These are phyloP conservation scores for Poecilobothrus nobilitatus DNA, from an alignment of 2,888 invertebrate species.

Conservation along the genomic window DNA sequence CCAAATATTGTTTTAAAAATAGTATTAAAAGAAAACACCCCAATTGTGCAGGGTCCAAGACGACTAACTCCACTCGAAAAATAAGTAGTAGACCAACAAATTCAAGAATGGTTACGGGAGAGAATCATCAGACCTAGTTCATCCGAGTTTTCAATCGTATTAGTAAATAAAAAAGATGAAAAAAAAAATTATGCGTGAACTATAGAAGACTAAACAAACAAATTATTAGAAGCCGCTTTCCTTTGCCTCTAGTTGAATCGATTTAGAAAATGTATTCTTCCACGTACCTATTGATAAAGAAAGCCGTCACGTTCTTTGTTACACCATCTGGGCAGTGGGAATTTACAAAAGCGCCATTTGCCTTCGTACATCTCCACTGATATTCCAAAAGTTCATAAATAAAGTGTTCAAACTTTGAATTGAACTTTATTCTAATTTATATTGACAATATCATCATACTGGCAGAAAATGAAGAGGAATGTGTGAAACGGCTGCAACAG, in stretches of 20 bases:
- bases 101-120: background rate
- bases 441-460: slow-evolving; percentile 24
- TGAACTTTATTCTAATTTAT: slow-evolving; percentile 20
- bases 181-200: background rate
- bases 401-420: slow-evolving; percentile 17
- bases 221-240: background rate
- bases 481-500: slow-evolving; percentile 16
- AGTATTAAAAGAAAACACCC: background rate
- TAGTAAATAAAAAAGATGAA: background rate
- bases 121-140: background rate
- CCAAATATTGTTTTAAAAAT: background rate
- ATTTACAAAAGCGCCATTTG: too few relatives aligned
- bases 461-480: slow-evolving; percentile 19
- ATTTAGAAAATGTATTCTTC: slow-evolving; percentile 13
- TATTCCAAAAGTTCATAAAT: slow-evolving; percentile 17
- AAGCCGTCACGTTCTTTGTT: slow-evolving; percentile 15
- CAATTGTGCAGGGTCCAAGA: background rate
- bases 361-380: slow-evolving; percentile 18
- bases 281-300: slow-evolving; percentile 17
- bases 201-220: background rate
- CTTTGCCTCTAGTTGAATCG: slow-evolving; percentile 19
- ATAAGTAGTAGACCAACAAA: background rate
- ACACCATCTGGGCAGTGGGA: slow-evolving; percentile 17
- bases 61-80: background rate
- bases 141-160: background rate